phyloP scores from a whole-genome alignment of 53 echinoderm and acorn worm genomes.

The Echinometra lucunter region DNA sequence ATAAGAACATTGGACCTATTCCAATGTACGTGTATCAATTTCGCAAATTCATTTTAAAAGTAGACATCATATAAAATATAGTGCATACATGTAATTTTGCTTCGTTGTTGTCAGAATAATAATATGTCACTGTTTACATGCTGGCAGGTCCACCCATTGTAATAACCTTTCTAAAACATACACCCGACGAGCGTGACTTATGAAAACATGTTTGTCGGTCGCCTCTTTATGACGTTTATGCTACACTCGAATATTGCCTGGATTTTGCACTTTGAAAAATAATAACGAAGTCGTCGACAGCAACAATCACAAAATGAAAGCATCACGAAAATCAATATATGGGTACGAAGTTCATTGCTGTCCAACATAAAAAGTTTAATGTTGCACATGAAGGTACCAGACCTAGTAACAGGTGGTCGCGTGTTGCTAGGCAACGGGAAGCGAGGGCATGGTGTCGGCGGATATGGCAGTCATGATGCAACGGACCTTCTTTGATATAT shows the following conservation, averaged over 20 bases:
- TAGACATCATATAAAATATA: too few species aligned
- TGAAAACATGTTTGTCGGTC: too few species aligned
- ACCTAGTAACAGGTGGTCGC: background rate
- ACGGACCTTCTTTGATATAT: background rate
- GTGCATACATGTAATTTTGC: too few species aligned
- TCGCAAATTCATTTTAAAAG: too few species aligned
- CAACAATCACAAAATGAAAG: background rate
- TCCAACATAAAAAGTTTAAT: conserved; percentile 14
- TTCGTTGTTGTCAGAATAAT: background rate
- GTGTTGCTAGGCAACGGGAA: conserved; percentile 21
- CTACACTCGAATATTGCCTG: background rate
- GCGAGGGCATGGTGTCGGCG: background rate
- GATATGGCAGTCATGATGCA: background rate
- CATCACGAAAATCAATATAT: conserved; percentile 20
- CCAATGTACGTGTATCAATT: too few species aligned
- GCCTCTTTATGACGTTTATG: background rate
- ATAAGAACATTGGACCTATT: too few species aligned
- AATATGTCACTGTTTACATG: background rate
- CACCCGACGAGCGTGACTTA: background rate
- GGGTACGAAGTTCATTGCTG: conserved; percentile 27
- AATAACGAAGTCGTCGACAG: background rate
- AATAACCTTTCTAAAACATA: background rate
- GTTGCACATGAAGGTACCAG: too few species aligned
- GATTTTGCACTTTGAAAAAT: conserved; percentile 26
- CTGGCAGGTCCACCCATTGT: background rate